Conservation (phyloP, 92 coral and sea anemone species). For the Anthopleura xanthogrammica region DNA sequence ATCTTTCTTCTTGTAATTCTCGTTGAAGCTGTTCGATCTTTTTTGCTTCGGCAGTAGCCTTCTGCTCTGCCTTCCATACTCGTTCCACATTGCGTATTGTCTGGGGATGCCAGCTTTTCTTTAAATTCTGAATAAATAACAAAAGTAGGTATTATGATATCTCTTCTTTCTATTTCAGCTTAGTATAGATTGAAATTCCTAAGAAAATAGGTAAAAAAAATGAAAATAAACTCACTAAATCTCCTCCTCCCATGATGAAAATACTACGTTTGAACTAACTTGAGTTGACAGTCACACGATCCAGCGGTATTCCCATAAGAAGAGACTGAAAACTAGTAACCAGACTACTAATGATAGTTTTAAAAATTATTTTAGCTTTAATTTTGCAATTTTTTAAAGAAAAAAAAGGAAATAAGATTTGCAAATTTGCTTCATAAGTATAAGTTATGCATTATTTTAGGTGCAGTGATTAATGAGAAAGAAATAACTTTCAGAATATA, state of each 20-base stretch:
- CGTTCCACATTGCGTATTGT: conserved; percentile 97
- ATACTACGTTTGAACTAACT: not conserved
- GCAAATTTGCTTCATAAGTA: too few species aligned
- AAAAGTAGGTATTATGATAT: not conserved
- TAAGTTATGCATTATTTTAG: too few species aligned
- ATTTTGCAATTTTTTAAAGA: not conserved
- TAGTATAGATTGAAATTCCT: not conserved
- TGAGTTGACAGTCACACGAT: conserved; percentile 4
- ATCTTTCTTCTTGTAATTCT: conserved; percentile 90
- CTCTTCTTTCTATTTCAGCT: not conserved
- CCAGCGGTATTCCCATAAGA: conserved; percentile 13
- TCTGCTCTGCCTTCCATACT: conserved; percentile 99
- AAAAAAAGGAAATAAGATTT: not conserved
- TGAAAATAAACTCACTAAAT: conserved; percentile 70
- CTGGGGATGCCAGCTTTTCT: conserved; percentile 99
- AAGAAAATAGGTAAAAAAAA: not conserved
- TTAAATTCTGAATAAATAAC: conserved; percentile 76
- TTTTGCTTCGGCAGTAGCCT: conserved; percentile 95
- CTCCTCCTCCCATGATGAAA: conserved; percentile 95
- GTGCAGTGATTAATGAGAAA: too few species aligned
- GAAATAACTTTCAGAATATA: too few species aligned
- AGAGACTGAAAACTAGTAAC: not conserved
- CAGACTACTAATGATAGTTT: not conserved
- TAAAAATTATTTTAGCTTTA: not conserved
- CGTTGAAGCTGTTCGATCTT: conserved; percentile 93